Evolutionary conservation across 2,888 invertebrate species (phyloP).

Genomic region (Andrena bicolor): DNA sequence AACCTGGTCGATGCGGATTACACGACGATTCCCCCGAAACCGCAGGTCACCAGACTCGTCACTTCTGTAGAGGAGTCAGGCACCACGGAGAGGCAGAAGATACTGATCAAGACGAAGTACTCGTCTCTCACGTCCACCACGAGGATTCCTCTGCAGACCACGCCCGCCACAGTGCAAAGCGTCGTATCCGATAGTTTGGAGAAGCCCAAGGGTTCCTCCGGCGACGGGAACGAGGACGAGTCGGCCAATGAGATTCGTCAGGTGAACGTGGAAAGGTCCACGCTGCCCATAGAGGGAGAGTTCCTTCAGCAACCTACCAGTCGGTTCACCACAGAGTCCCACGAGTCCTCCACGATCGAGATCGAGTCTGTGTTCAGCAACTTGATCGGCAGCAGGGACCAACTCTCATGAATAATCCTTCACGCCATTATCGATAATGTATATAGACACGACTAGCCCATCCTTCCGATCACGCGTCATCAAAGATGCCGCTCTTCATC

Average conservation of each 20-base stretch:
- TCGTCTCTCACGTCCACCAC: slow-evolving; percentile 80
- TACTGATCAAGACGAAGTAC: slow-evolving; percentile 83
- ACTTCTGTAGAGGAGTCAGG: slow-evolving; percentile 85
- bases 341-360: slow-evolving; percentile 83
- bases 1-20: slow-evolving; percentile 69
- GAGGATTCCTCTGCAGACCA: slow-evolving; percentile 77
- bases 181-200: neutral
- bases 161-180: slow-evolving; percentile 27
- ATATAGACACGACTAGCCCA: slow-evolving; percentile 44
- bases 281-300: slow-evolving; percentile 82
- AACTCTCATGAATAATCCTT: slow-evolving; percentile 48
- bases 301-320: slow-evolving; percentile 70
- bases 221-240: slow-evolving; percentile 56
- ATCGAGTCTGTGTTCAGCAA: slow-evolving; percentile 84
- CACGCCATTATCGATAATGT: slow-evolving; percentile 42
- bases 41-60: slow-evolving; percentile 84
- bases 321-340: slow-evolving; percentile 79
- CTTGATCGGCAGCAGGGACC: slow-evolving; percentile 74
- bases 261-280: slow-evolving; percentile 78
- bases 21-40: slow-evolving; percentile 75
- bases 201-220: neutral
- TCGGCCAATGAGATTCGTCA: slow-evolving; percentile 77
- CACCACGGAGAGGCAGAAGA: slow-evolving; percentile 85
- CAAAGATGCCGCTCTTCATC: no score
- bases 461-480: slow-evolving; percentile 20